Evolutionary conservation across 2,888 invertebrate species (phyloP).

Genomic region (Mythimna impura): DNA sequence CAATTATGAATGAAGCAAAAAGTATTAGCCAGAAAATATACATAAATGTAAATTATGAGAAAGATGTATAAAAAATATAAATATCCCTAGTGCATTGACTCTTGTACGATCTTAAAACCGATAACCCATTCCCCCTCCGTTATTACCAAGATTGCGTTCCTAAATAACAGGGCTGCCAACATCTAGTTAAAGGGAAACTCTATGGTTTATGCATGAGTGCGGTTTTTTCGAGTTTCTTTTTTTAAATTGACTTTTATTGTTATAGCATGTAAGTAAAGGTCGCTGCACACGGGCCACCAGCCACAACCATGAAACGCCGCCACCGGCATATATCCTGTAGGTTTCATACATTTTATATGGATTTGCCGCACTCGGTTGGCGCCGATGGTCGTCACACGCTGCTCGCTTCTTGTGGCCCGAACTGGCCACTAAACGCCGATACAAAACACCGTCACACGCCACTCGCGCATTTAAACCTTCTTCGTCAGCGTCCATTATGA

Average conservation of each 20-base stretch:
- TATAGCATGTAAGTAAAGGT: conserved; percentile 13
- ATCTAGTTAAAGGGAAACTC: conserved; percentile 45
- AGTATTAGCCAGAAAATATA: not conserved
- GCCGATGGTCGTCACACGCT: too few species aligned
- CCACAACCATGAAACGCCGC: too few species aligned
- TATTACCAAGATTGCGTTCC: conserved; percentile 56
- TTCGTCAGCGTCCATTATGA: too few species aligned
- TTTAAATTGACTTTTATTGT: conserved; percentile 45
- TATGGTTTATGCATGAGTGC: conserved; percentile 45
- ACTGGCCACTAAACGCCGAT: too few species aligned
- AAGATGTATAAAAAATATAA: conserved; percentile 17
- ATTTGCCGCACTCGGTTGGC: too few species aligned
- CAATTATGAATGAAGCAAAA: not conserved
- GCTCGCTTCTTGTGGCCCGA: too few species aligned
- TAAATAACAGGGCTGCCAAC: conserved; percentile 55
- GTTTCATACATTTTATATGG: too few species aligned
- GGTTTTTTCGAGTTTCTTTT: conserved; percentile 45
- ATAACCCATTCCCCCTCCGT: conserved; percentile 41
- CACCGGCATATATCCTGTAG: too few species aligned
- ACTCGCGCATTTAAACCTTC: too few species aligned
- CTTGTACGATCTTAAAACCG: conserved; percentile 45
- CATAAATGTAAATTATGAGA: not conserved
- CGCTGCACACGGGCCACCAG: too few species aligned
- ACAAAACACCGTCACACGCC: too few species aligned
- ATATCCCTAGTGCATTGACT: conserved; percentile 3